Base-by-base conservation (phyloP, 2,797 vertebrate species). In the Lates japonicus region DNA sequence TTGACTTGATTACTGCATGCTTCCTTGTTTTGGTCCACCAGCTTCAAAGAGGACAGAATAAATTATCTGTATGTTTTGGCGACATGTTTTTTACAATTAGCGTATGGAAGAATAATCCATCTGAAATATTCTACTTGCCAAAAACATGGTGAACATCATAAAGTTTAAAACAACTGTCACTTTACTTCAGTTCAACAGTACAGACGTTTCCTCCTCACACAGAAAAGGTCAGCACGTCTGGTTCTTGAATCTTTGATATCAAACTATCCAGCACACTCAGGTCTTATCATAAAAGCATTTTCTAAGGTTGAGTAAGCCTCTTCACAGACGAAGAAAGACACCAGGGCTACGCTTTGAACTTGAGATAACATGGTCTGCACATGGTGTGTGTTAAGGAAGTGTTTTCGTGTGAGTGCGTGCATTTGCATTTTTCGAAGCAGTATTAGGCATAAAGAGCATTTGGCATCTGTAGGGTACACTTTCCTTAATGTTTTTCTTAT, bases 241-340 rank as follows among this genome's bases (percentile, higher is more conserved):
- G 20, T 81, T 77, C 70, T 85, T 87, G 83, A 82, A 88, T 77
- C 81, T 83, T 85, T 87, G 79, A 88, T 90, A 87, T 90, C 80
- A 87, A 93, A 80, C 78, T 70, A 61, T 80, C 73, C 83, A 81
- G 86, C 78, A 83, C 83, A 72, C 82, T 88, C 78, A 73, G 77
- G 75, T 80, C 90, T 92, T 92, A 94, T 94, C 93, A 94, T 92
- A 77, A 94, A 95, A 94, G 91, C 90, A 91, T 93, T 93, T 92
- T 93, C 90, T 70, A 62, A 74, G 86, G 74, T 81, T 94, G 89
- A 90, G 88, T 92, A 91, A 94, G 85, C 78, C 86, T 86, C 80
- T 87, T 90, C 70, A 78, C 75, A 85, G 66, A 80, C 65, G 72
- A 86, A 80, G 64, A 90, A 80, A 90, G 81, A 85, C 82, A 83